These are phyloP conservation scores for Kuschelorhynchus macadamiae DNA, from an alignment of 2,888 invertebrate genomes.

Conservation along the genomic window DNA sequence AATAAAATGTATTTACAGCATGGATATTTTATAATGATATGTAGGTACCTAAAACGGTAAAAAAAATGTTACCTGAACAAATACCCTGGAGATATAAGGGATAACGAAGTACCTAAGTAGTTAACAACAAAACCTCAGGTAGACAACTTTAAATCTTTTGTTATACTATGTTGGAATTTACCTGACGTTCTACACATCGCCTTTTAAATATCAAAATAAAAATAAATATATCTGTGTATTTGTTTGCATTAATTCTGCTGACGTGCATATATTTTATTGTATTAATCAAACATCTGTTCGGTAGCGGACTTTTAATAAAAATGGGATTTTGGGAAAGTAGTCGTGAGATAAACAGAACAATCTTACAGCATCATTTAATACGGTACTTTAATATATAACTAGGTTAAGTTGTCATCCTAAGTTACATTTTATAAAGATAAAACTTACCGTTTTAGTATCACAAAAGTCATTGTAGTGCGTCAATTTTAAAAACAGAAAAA, in stretches of 20 bases:
- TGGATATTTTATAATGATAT: too few species aligned
- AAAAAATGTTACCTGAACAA: slow-evolving; percentile 3
- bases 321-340: slow-evolving; percentile 31
- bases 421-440: slow-evolving; percentile 5
- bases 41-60: too few species aligned
- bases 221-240: neutral
- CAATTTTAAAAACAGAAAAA: slow-evolving; percentile 53
- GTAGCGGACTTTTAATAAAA: neutral
- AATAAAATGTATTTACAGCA: too few species aligned
- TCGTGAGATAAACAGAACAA: slow-evolving; percentile 36
- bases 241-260: neutral
- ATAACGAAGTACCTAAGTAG: too few species aligned
- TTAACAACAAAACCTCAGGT: slow-evolving; percentile 30
- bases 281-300: slow-evolving; percentile 9
- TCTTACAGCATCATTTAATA: slow-evolving; percentile 40
- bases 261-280: neutral
- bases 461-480: slow-evolving; percentile 59
- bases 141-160: slow-evolving; percentile 24
- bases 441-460: slow-evolving; percentile 58
- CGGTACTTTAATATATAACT: slow-evolving; percentile 28
- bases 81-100: neutral
- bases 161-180: slow-evolving; percentile 16
- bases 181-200: slow-evolving; percentile 10
- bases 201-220: slow-evolving; percentile 19
- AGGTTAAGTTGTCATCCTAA: slow-evolving; percentile 17